phyloP scores from a whole-genome alignment of 2,113 vertebrate genomes.

The Gopherus evgoodei region DNA sequence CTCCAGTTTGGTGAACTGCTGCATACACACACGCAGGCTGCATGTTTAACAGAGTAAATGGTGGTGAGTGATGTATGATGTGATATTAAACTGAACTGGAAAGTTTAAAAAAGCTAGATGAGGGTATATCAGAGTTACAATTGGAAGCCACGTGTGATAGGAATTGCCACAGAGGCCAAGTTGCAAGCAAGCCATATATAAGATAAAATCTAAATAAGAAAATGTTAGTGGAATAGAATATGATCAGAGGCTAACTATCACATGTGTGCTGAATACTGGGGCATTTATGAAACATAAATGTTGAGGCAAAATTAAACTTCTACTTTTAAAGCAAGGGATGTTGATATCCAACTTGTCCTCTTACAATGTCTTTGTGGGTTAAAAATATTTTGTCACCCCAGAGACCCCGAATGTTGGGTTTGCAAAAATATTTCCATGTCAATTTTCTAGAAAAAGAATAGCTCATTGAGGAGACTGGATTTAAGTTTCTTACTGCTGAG shows the following conservation, averaged over 20 bases:
- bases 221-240: background rate
- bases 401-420: background rate
- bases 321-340: background rate
- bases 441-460: slow-evolving; percentile 1
- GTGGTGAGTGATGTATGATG: slow-evolving; percentile 20
- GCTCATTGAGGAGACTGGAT: background rate
- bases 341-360: background rate
- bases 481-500: background rate
- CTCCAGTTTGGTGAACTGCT: slow-evolving; percentile 4
- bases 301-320: background rate
- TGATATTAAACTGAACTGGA: background rate
- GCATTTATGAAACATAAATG: background rate
- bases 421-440: slow-evolving; percentile 14
- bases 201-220: background rate
- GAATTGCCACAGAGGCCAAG: background rate
- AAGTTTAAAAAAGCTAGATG: background rate
- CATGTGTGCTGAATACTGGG: background rate
- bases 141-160: background rate
- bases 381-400: background rate
- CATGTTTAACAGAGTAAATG: slow-evolving; percentile 3
- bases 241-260: background rate
- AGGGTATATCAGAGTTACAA: background rate
- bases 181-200: background rate
- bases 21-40: slow-evolving; percentile 20
- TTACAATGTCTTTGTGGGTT: background rate